Evolutionary conservation across 2,113 vertebrate genomes (phyloP).

Genomic region (Misgurnus anguillicaudatus): DNA sequence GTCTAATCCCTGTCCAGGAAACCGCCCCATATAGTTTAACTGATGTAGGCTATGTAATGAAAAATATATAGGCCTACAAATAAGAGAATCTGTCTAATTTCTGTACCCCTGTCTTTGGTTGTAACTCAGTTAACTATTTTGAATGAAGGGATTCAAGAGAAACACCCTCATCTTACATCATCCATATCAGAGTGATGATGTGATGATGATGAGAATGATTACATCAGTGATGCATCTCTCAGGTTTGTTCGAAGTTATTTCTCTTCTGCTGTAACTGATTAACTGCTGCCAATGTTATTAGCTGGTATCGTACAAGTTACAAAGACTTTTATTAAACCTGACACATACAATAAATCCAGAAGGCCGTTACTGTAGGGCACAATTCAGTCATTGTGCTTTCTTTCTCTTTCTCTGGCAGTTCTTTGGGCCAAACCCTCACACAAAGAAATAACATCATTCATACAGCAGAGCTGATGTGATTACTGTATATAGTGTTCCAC

Average conservation of each 20-base stretch:
- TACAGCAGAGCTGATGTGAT: not conserved
- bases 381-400: slow-evolving; percentile 49
- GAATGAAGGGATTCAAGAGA: not conserved
- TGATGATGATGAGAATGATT: not conserved
- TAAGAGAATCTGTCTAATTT: too few species aligned
- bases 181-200: not conserved
- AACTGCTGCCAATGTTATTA: slow-evolving; percentile 27
- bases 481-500: not conserved
- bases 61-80: too few species aligned
- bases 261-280: slow-evolving; percentile 3
- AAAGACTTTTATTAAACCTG: slow-evolving; percentile 29
- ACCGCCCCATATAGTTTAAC: too few species aligned
- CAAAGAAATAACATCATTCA: slow-evolving; percentile 23
- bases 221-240: not conserved
- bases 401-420: too few species aligned
- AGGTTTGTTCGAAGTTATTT: not conserved
- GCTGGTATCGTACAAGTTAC: not conserved
- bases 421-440: too few species aligned
- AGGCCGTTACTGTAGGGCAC: slow-evolving; percentile 13
- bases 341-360: slow-evolving; percentile 36
- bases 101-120: too few species aligned
- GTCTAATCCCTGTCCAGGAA: too few species aligned
- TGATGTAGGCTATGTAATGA: too few species aligned
- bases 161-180: not conserved
- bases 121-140: too few species aligned